Evolutionary conservation across 2,888 invertebrate species (phyloP), one percentile per base, ranked within the genome.

Genomic region (Acanthosepion pharaonis): DNA sequence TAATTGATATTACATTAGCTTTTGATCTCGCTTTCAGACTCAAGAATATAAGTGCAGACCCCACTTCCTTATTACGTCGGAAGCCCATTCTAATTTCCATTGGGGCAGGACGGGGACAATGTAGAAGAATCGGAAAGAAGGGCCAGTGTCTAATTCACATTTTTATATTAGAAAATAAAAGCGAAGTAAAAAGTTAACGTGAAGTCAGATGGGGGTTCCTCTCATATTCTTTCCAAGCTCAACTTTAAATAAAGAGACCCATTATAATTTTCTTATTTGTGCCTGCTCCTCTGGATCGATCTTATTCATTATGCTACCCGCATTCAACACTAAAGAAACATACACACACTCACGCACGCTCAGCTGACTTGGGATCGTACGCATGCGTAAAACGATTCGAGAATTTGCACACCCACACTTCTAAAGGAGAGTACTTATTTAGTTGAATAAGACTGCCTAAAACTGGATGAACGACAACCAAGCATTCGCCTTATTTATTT

Each of bases 1-100:
- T 78, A 78, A 78, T 78, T 78, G 78, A 78, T 78, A 78, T 78
- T 78, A n/a, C 78, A 78, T 78, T 78, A 78, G 78, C 78, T 78
- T 78, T 78, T 78, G 78, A 78, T 78, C 78, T 78, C 78, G n/a
- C 78, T n/a, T 28, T n/a, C 18, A 28, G n/a, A n/a, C n/a, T 78
- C 15, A 28, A 78, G 78, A 28, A 28, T 78, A 78, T 78, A 78
- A 78, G 78, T 78, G 78, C 78, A 78, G 78, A n/a, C 78, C 9
- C n/a, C 78, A 78, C 78, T 78, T 78, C 78, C 78, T 78, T 28
- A n/a, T 78, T 78, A 28, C 6, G n/a, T 78, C 9, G 78, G 78
- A 78, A 78, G n/a, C n/a, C 78, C n/a, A 78, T 78, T 78, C 78
- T 78, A 18, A 9, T 78, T 78, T 78, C n/a, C n/a, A 78, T 78